Conservation (phyloP, 1,140 invertebrate genomes). For the Hesperophylax magnus region DNA sequence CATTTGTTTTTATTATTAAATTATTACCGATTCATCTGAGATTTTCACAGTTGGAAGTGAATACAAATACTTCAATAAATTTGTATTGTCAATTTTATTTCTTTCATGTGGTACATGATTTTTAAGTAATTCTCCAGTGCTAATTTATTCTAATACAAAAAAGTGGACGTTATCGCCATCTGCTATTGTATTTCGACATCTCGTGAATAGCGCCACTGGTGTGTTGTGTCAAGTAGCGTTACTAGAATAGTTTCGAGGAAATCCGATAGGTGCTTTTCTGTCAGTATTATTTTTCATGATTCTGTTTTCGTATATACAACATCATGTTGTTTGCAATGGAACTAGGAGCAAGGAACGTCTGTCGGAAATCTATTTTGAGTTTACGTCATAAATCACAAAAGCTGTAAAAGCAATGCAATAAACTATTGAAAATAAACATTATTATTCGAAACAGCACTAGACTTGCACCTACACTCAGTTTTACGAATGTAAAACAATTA, state of each 20-base stretch:
- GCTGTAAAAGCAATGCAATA: slow-evolving; percentile 5
- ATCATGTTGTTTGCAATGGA: neutral
- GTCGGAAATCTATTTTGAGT: slow-evolving; percentile 2
- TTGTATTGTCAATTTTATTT: too few species aligned
- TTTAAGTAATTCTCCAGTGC: too few species aligned
- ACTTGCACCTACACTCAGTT: too few species aligned
- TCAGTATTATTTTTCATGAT: neutral
- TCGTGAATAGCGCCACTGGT: neutral
- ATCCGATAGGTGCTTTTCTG: neutral
- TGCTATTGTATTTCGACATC: neutral
- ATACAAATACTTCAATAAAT: too few species aligned
- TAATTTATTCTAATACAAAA: neutral
- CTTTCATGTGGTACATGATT: too few species aligned
- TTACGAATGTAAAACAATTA: too few species aligned
- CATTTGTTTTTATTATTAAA: too few species aligned
- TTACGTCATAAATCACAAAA: neutral
- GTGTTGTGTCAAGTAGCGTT: neutral
- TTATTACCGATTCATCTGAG: too few species aligned
- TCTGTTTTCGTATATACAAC: too few species aligned
- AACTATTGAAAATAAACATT: neutral
- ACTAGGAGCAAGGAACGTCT: neutral
- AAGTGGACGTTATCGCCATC: neutral
- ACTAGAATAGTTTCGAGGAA: slow-evolving; percentile 1
- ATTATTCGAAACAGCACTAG: too few species aligned
- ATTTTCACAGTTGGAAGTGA: too few species aligned